phyloP scores from a whole-genome alignment of 2,113 vertebrate genomes.

The Microtus oregoni region DNA sequence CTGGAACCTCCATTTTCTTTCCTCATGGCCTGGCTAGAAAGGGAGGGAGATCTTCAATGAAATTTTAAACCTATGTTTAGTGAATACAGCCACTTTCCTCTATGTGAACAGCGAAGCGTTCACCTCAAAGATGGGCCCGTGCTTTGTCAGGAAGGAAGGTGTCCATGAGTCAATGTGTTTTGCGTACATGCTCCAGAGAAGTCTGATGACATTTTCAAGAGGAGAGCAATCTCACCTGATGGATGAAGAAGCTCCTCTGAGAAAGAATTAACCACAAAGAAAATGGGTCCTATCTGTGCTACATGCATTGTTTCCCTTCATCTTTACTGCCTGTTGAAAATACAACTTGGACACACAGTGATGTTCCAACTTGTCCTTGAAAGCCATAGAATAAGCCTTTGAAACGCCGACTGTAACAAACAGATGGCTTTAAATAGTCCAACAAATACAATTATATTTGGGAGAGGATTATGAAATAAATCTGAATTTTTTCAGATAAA shows the following conservation, averaged over 20 bases:
- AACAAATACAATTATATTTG: slow-evolving; percentile 29
- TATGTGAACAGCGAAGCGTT: background rate
- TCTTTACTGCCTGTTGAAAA: background rate
- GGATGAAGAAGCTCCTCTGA: background rate
- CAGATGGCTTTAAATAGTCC: slow-evolving; percentile 32
- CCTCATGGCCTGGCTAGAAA: slow-evolving; percentile 6
- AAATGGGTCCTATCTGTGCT: background rate
- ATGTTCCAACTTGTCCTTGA: background rate
- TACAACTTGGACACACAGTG: background rate
- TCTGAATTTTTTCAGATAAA: slow-evolving; percentile 34
- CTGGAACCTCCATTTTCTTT: background rate
- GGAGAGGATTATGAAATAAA: background rate
- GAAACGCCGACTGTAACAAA: background rate
- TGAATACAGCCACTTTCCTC: background rate
- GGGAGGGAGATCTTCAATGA: background rate
- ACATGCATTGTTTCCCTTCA: background rate
- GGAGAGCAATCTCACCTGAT: background rate
- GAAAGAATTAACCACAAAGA: background rate
- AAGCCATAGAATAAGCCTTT: slow-evolving; percentile 2
- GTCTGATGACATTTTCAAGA: background rate
- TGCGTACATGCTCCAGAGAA: background rate
- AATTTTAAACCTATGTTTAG: slow-evolving; percentile 26
- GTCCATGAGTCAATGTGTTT: background rate
- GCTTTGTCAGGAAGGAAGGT: slow-evolving; percentile 35
- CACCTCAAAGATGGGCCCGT: background rate